Evolutionary conservation across 2,888 invertebrate species (phyloP).

Genomic region (Sinhomidia bicolor): DNA sequence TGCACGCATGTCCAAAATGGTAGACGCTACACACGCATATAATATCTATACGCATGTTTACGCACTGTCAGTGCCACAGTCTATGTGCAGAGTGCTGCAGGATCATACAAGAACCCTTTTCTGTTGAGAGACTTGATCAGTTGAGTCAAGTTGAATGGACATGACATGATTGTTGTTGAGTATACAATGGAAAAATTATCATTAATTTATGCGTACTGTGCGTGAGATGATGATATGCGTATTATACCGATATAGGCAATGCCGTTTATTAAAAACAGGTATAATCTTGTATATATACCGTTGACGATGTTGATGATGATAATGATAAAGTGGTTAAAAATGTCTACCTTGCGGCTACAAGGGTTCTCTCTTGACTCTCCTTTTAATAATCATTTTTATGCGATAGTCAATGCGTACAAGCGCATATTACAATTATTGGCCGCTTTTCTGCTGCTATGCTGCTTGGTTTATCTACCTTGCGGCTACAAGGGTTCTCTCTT

Average conservation of each 20-base stretch:
- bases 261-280: not conserved
- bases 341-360: slow-evolving; percentile 62
- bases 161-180: slow-evolving; percentile 45
- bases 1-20: slow-evolving; percentile 4
- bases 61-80: not conserved
- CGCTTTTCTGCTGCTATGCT: no score
- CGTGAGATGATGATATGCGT: not conserved
- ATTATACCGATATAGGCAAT: not conserved
- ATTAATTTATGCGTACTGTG: not conserved
- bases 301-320: not conserved
- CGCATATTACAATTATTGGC: not conserved
- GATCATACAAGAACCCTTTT: not conserved
- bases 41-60: not conserved
- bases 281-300: not conserved
- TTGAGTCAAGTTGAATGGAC: not conserved
- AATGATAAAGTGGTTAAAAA: slow-evolving; percentile 65
- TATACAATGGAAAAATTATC: slow-evolving; percentile 55
- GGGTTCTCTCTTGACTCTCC: slow-evolving; percentile 51
- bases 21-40: not conserved
- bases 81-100: not conserved
- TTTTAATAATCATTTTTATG: slow-evolving; percentile 28
- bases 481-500: slow-evolving; percentile 60
- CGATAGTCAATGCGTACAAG: not conserved
- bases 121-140: no score
- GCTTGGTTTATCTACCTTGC: slow-evolving; percentile 60